Evolutionary conservation across 2,797 vertebrate species (phyloP), one percentile per base, ranked within the genome.

Genomic region (Paramormyrops hopkinsi): DNA sequence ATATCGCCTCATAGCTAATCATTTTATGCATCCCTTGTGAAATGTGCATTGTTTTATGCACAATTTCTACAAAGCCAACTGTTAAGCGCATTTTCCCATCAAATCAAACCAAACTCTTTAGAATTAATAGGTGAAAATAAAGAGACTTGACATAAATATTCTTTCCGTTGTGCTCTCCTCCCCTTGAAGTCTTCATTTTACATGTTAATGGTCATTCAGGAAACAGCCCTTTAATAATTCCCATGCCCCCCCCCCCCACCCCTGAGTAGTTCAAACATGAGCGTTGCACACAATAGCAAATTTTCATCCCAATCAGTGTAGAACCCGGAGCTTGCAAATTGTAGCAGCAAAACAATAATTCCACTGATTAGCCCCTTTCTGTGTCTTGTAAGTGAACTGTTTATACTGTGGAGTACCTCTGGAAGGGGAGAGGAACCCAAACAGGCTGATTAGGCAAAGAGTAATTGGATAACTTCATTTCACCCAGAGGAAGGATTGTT

Each of bases 341-440:
- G 97, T 97, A 97, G 97, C 98, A 97, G 98, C 97, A 99, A 99
- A 99, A 99, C 98, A 99, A 99, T 99, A 99, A 99, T 99, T 99
- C 98, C 97, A 96, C 97, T 99, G 98, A 99, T 99, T 99, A 99
- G 98, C 97, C 98, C 97, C 97, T 98, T 99, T 99, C 98, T 98
- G 98, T 98, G 97, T 97, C 97, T 97, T 97, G 97, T 99, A 98
- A 99, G 98, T 98, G 98, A 99, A 99, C 98, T 99, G 98, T 99
- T 99, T 99, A 99, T 99, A 97, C 97, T 98, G 97, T 99, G 97
- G 97, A 99, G 98, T 99, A 99, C 97, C 98, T 99, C 98, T 97
- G 98, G 97, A 98, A 98, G 97, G 98, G 97, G 97, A 98, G 97
- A 97, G 97, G 97, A 99, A 98, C 97, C 98, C 98, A 99, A 99